phyloP scores from a whole-genome alignment of 2,797 vertebrate species.

The Propithecus deckenii region DNA sequence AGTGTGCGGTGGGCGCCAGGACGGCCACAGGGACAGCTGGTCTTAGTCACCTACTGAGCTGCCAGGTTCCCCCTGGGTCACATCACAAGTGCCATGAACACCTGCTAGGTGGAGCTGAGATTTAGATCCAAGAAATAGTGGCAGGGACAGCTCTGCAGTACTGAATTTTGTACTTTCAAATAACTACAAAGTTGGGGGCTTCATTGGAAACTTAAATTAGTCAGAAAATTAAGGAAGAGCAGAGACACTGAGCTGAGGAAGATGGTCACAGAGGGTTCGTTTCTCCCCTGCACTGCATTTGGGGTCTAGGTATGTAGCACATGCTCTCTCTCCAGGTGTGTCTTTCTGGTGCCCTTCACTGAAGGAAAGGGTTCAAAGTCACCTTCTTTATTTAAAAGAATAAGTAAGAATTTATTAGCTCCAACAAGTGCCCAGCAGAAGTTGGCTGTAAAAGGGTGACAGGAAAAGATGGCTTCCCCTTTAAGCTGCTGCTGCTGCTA shows the following conservation, averaged over 20 bases:
- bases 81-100: accelerated
- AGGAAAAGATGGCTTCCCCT: background rate
- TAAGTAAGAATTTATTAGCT: background rate
- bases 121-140: background rate
- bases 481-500: background rate
- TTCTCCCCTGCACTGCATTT: background rate
- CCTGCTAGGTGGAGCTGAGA: background rate
- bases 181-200: background rate
- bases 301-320: background rate
- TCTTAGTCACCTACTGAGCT: background rate
- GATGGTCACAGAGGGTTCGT: background rate
- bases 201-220: background rate
- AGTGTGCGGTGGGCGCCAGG: background rate
- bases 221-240: background rate
- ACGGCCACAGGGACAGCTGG: background rate
- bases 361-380: background rate
- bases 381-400: background rate
- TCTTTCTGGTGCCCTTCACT: background rate
- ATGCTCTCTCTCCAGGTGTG: background rate
- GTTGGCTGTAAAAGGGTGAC: background rate
- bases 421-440: background rate
- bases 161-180: background rate
- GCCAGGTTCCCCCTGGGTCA: background rate
- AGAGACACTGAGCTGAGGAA: background rate
- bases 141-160: background rate